Conservation (phyloP, 2,888 invertebrate species). For the Sisyra nigra region DNA sequence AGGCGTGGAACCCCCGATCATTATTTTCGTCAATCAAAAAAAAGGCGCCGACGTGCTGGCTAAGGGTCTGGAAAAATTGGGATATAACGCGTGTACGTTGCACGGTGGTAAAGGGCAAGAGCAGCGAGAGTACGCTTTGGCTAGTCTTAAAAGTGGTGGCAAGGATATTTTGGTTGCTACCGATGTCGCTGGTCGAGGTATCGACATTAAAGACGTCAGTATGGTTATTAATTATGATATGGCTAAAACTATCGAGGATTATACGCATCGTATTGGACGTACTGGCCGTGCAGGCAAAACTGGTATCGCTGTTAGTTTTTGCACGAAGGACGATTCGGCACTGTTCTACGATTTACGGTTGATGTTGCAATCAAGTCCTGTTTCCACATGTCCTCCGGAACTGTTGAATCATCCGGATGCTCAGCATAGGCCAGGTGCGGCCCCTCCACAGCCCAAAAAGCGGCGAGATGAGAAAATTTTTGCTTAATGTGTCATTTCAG, state of each 20-base stretch:
- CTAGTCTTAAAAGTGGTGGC: constrained; percentile 85
- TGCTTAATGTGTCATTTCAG: constrained; percentile 40
- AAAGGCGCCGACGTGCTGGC: constrained; percentile 97
- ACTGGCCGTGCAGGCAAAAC: constrained; percentile 98
- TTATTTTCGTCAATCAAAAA: constrained; percentile 99
- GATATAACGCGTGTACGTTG: constrained; percentile 90
- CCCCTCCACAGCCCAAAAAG: constrained; percentile 87
- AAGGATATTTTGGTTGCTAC: constrained; percentile 99
- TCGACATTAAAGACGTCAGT: constrained; percentile 98
- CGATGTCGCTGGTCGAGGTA: constrained; percentile 99
- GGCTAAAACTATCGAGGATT: constrained; percentile 98
- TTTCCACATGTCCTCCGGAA: constrained; percentile 90
- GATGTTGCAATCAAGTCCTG: constrained; percentile 72
- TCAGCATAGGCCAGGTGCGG: constrained; percentile 91
- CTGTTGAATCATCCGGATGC: constrained; percentile 97
- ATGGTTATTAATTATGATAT: constrained; percentile 99
- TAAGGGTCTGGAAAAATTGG: constrained; percentile 90
- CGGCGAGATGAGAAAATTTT: constrained; percentile 90
- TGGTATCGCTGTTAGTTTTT: constrained; percentile 90
- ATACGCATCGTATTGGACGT: constrained; percentile 96
- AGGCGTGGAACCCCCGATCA: constrained; percentile 91
- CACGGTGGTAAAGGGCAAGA: constrained; percentile 99
- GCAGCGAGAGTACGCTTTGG: constrained; percentile 95
- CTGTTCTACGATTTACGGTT: constrained; percentile 97
- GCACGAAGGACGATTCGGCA: constrained; percentile 90